A percentile compares a stretch with the other conserved stretches of the same genome.
phyloP scores from a whole-genome alignment of 2,888 invertebrate species.

The Megastigmus dorsalis region DNA sequence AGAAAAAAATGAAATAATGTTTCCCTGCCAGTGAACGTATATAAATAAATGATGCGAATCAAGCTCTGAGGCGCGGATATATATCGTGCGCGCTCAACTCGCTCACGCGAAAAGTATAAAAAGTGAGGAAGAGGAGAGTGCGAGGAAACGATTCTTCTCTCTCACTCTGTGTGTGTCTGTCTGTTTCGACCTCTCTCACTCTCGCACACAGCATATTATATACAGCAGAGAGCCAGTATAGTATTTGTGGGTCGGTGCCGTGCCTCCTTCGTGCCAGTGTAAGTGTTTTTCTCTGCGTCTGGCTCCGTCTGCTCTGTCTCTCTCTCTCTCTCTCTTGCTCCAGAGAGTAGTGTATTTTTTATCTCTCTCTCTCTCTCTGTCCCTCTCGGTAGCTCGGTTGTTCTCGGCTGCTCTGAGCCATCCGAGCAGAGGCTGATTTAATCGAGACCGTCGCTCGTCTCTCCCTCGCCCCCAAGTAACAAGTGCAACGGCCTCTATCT shows the following conservation, averaged over 20 bases:
- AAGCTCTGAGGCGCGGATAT: background rate
- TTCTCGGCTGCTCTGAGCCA: constrained; percentile 2
- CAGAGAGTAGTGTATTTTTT: too few species aligned
- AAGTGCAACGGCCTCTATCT: constrained; percentile 48
- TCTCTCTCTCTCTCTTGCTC: constrained; percentile 31
- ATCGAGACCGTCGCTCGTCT: constrained; percentile 30
- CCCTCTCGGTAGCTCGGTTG: constrained; percentile 13
- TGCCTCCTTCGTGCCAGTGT: constrained; percentile 15
- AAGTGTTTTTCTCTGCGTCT: constrained; percentile 45
- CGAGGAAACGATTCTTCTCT: constrained; percentile 8
- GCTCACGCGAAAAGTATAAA: too few species aligned
- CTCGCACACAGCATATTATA: background rate
- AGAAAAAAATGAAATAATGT: too few species aligned
- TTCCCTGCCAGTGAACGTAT: too few species aligned
- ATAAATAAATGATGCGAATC: too few species aligned
- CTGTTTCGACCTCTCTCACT: background rate
- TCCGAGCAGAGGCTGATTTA: constrained; percentile 39
- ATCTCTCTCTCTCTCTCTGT: constrained; percentile 19
- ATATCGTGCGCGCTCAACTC: too few species aligned
- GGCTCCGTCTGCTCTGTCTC: constrained; percentile 32
- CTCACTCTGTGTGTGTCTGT: background rate
- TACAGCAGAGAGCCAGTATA: background rate
- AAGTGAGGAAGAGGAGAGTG: background rate
- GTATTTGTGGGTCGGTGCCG: constrained; percentile 4
- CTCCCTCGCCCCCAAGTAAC: constrained; percentile 38